Conservation (phyloP, 2,888 invertebrate genomes). For the Dicycla oo region DNA sequence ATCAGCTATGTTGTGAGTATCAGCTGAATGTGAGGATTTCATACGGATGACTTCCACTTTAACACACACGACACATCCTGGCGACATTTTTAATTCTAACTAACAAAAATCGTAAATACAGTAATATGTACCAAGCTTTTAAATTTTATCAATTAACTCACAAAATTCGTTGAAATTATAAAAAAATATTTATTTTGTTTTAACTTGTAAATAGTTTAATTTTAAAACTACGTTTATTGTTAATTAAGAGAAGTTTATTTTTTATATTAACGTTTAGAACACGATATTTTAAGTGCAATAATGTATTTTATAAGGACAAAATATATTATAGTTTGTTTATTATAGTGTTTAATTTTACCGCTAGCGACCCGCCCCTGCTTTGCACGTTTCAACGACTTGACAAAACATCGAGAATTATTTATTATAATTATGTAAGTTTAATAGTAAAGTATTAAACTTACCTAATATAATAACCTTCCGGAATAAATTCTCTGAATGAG, state of each 20-base stretch:
- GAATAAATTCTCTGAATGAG: too few species aligned
- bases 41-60: background rate
- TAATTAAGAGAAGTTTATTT: slow-evolving; percentile 65
- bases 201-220: slow-evolving; percentile 59
- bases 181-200: slow-evolving; percentile 53
- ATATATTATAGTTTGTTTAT: slow-evolving; percentile 75
- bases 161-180: slow-evolving; percentile 36
- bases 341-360: slow-evolving; percentile 42
- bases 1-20: slow-evolving; percentile 9
- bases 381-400: too few species aligned
- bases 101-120: background rate
- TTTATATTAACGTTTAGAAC: slow-evolving; percentile 73
- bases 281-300: slow-evolving; percentile 78
- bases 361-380: too few species aligned
- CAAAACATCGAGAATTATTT: too few species aligned
- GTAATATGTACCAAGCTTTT: slow-evolving; percentile 4
- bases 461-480: too few species aligned
- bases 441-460: too few species aligned
- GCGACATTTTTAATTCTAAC: background rate
- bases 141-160: slow-evolving; percentile 3
- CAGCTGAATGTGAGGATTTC: background rate
- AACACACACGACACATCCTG: background rate
- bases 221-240: slow-evolving; percentile 52
- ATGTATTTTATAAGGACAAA: slow-evolving; percentile 73
- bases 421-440: too few species aligned